phyloP scores from a whole-genome alignment of 2,888 invertebrate species.

The Malthinus seriepunctatus region DNA sequence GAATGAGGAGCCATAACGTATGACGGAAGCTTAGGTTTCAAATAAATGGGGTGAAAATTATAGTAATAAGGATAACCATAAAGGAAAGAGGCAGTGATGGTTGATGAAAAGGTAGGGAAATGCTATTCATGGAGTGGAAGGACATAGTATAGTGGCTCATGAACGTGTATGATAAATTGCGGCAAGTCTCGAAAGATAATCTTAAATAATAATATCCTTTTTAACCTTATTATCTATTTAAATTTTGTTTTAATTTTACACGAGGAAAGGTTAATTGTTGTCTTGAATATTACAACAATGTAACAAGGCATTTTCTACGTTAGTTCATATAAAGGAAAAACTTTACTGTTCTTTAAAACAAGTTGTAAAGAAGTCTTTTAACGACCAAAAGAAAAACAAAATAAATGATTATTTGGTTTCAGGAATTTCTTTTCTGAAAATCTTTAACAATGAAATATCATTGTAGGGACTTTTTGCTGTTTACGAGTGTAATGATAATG shows the following conservation, averaged over 20 bases:
- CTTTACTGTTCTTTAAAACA: no score
- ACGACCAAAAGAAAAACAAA: no score
- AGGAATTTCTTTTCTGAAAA: no score
- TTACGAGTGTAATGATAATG: no score
- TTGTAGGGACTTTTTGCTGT: no score
- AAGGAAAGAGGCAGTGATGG: constrained; percentile 38
- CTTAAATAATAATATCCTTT: constrained; percentile 7
- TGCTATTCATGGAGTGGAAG: constrained; percentile 39
- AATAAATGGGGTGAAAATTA: constrained; percentile 42
- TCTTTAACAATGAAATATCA: no score
- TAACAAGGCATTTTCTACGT: no score
- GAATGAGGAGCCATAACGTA: constrained; percentile 25
- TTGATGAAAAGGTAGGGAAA: constrained; percentile 38
- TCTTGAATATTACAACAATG: no score
- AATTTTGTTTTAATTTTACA: not conserved
- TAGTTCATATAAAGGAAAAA: no score
- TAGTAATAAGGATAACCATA: constrained; percentile 40
- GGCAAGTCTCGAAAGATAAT: constrained; percentile 26
- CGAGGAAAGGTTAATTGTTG: no score
- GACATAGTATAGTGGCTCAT: constrained; percentile 29
- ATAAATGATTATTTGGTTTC: no score
- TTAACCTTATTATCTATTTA: constrained; percentile 2
- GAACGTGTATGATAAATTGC: constrained; percentile 35
- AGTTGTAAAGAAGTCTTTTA: no score
- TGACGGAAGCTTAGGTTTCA: constrained; percentile 29